Conservation (phyloP, 2,888 invertebrate genomes). For the Spatulosminthurus flaviceps region DNA sequence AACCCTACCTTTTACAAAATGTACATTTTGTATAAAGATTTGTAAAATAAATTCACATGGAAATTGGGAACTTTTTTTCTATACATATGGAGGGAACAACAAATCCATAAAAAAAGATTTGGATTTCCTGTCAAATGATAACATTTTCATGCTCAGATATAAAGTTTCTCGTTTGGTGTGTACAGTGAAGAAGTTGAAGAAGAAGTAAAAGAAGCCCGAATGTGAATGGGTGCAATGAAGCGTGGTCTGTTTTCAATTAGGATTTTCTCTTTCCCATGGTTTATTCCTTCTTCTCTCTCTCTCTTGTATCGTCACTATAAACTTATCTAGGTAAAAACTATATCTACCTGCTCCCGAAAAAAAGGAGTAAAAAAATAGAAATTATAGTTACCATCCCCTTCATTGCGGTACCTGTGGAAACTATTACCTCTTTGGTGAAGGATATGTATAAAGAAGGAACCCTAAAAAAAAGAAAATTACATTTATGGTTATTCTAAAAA, state of each 20-base stretch:
- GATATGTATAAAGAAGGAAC: background rate
- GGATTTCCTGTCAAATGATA: constrained; percentile 14
- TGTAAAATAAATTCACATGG: too few relatives aligned
- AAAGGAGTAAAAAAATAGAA: background rate
- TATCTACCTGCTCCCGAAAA: background rate
- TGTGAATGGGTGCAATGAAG: constrained; percentile 14
- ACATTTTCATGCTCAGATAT: background rate
- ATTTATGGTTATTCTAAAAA: background rate
- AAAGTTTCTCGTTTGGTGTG: background rate
- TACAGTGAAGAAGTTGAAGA: too few relatives aligned
- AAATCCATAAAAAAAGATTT: background rate
- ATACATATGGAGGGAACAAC: too few relatives aligned
- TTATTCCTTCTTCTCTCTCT: too few relatives aligned
- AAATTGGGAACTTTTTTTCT: too few relatives aligned
- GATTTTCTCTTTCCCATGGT: constrained; percentile 14
- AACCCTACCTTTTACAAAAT: too few relatives aligned
- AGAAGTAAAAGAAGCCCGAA: background rate
- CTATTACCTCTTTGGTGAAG: too few relatives aligned
- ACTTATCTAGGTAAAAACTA: background rate
- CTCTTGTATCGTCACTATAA: background rate
- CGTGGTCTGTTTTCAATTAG: constrained; percentile 18
- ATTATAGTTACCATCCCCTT: background rate
- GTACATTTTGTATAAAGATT: too few relatives aligned
- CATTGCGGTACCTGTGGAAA: background rate
- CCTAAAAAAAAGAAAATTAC: constrained; percentile 2